These are phyloP conservation scores for Heliconius sara DNA, from an alignment of 2,888 invertebrate species.

Conservation along the genomic window DNA sequence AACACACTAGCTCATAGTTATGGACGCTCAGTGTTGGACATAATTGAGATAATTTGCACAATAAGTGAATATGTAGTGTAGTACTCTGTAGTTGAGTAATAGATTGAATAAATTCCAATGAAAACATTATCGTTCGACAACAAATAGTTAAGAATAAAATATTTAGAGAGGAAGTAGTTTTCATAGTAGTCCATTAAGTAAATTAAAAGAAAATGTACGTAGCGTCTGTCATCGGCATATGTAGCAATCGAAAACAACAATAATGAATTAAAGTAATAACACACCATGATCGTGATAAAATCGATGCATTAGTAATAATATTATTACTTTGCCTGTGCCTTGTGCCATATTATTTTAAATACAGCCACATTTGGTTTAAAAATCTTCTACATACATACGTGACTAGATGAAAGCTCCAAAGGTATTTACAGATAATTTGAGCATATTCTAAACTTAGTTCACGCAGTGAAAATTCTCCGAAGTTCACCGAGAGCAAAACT, in stretches of 20 bases:
- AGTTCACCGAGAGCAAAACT: background rate
- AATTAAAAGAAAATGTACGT: slow-evolving; percentile 50
- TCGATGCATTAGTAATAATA: background rate
- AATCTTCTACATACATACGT: background rate
- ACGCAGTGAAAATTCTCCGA: background rate
- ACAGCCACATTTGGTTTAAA: background rate
- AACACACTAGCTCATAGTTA: no score
- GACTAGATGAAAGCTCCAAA: background rate
- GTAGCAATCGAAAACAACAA: slow-evolving; percentile 29
- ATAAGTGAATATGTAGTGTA: background rate
- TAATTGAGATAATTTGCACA: no score
- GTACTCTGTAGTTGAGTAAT: background rate
- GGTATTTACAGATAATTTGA: background rate
- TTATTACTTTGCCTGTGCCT: background rate
- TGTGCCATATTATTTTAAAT: background rate
- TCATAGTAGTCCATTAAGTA: slow-evolving; percentile 51
- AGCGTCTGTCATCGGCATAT: slow-evolving; percentile 11
- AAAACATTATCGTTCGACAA: no score
- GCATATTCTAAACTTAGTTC: background rate
- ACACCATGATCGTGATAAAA: background rate
- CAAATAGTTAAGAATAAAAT: slow-evolving; percentile 9
- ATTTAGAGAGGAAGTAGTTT: slow-evolving; percentile 43
- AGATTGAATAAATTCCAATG: slow-evolving; percentile 8
- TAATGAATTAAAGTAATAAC: slow-evolving; percentile 33
- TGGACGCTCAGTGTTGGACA: no score